Evolutionary conservation across 1,140 invertebrate species (phyloP), one percentile per base, ranked within the genome.

Genomic region (Papilio machaon): DNA sequence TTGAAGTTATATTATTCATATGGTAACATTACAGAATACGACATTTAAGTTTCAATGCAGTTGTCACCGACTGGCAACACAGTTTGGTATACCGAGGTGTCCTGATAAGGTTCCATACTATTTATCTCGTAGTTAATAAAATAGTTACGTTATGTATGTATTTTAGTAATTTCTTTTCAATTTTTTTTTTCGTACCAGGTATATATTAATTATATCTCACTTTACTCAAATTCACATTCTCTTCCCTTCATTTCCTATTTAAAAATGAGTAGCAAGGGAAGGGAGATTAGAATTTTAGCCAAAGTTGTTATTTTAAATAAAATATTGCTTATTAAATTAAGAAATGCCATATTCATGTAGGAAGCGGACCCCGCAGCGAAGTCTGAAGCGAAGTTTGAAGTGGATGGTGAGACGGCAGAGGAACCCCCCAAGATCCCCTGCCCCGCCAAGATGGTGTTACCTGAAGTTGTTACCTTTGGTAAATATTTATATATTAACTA

Each of bases 11-110:
- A 67, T 76, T 46, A 38, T 76, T 17, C 23, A 46, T 23, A 43
- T 46, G 38, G 60, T 46, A 60, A 79, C 73, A 58, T 90, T 89
- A 30, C 87, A 94, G 92, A 91, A 90, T 58, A 89, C 90, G 9
- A 87, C 83, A 5, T 88, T 92, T 52, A 92, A 92, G 81, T 84
- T 46, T 38, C 88, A 93, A 80, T 94, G 92, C 89, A 94, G 92
- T 88, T 94, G 92, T 82, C 85, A 92, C 60, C 86, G 90, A 73
- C 76, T 94, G 79, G 92, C 92, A 8, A 90, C 84, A 13, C 43
- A 86, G 0, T 86, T 86, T 1, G 91, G 91, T 3, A 11, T 91
- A 82, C 89, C 90, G 0, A 8, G 86, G 11, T 84, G 82, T 19
- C 35, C 58, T 49, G 83, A 86, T 43, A 82, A 87, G 82, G 85